These are phyloP conservation scores for zebrafish (Danio rerio) DNA, from an alignment of 2,113 vertebrate species.

Conservation along the genomic window DNA sequence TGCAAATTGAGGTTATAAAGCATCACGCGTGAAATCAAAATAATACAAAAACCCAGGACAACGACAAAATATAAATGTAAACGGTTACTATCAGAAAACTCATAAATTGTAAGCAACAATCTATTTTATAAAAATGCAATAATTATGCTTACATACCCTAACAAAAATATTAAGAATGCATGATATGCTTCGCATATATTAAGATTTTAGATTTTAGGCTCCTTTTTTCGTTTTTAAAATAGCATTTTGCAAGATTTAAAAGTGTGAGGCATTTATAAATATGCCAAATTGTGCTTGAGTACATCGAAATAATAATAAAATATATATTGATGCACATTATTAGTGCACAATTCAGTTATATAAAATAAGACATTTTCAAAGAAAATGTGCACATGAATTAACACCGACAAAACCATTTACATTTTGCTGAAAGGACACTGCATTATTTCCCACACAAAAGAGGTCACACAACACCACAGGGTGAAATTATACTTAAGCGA, in stretches of 20 bases:
- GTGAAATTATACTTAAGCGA: not conserved
- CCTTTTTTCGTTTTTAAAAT: conserved; percentile 4
- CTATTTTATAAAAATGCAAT: not conserved
- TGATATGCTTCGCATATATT: too few relatives aligned
- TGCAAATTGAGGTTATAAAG: conserved; percentile 8
- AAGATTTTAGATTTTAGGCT: not conserved
- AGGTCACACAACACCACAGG: not conserved
- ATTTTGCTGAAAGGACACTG: not conserved
- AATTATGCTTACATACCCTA: too few relatives aligned
- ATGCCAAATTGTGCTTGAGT: not conserved
- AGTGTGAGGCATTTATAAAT: not conserved
- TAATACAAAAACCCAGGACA: not conserved
- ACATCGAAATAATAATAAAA: not conserved
- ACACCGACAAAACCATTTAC: not conserved
- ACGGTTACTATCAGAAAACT: not conserved
- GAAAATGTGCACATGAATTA: conserved; percentile 26
- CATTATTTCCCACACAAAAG: conserved; percentile 11
- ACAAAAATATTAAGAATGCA: too few relatives aligned
- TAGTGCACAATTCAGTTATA: not conserved
- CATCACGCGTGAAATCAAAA: conserved; percentile 6
- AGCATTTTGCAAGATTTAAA: not conserved
- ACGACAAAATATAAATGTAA: not conserved
- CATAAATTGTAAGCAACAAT: not conserved
- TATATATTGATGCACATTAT: not conserved
- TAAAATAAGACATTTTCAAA: not conserved